phyloP scores from a whole-genome alignment of 2,113 vertebrate species.

The Myiagra hebetior region DNA sequence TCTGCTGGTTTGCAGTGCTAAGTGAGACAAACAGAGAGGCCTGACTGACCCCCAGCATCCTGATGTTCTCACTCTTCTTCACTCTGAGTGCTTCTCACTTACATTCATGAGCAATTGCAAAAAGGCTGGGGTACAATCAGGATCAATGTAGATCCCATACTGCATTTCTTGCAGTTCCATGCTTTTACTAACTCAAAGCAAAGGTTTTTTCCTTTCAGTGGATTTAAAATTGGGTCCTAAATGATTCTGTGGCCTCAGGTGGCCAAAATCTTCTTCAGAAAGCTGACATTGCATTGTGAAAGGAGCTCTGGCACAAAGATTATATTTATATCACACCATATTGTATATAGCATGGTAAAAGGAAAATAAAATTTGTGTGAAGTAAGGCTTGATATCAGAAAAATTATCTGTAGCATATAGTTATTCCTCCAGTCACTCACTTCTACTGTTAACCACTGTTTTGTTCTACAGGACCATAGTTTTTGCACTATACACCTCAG shows the following conservation, averaged over 20 bases:
- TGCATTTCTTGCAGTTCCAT: background rate
- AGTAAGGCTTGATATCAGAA: background rate
- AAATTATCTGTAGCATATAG: background rate
- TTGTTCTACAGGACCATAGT: background rate
- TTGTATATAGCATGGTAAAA: background rate
- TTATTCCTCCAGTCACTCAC: background rate
- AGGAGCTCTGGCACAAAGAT: background rate
- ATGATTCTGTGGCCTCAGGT: background rate
- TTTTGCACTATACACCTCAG: background rate
- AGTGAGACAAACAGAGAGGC: background rate
- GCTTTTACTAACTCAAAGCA: background rate
- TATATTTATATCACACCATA: background rate
- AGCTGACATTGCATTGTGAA: background rate
- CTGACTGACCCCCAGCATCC: background rate
- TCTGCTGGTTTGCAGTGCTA: background rate
- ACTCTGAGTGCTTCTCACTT: background rate
- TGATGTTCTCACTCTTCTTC: background rate
- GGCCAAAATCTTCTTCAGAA: background rate
- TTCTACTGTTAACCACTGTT: background rate
- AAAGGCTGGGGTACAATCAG: fast-evolving
- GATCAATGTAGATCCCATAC: background rate
- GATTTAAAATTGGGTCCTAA: background rate
- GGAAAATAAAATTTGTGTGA: background rate
- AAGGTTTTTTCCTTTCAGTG: background rate
- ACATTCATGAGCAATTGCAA: background rate